Conservation (phyloP, 2,888 invertebrate genomes). For the Orthonychiurus folsomi region DNA sequence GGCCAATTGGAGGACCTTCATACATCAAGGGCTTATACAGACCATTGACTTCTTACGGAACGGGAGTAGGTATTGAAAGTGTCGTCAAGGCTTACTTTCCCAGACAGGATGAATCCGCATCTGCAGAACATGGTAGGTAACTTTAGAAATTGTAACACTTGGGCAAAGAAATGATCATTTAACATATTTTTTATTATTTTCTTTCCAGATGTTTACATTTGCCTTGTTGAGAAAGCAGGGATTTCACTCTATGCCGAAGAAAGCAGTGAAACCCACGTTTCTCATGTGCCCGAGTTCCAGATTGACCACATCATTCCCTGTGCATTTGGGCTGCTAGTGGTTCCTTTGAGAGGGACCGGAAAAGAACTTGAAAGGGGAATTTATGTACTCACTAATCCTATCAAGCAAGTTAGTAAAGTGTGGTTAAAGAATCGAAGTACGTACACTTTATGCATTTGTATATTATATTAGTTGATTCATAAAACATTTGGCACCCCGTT, state of each 20-base stretch:
- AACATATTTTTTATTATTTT: too few relatives aligned
- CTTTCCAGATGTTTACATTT: slow-evolving; percentile 24
- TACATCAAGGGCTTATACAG: slow-evolving; percentile 36
- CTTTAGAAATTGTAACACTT: too few relatives aligned
- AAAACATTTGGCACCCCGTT: slow-evolving; percentile 7
- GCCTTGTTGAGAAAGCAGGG: slow-evolving; percentile 36
- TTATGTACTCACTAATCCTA: slow-evolving; percentile 37
- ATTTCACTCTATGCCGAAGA: slow-evolving; percentile 35
- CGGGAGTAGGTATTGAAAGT: slow-evolving; percentile 31
- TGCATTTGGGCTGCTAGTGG: slow-evolving; percentile 31
- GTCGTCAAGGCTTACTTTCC: slow-evolving; percentile 31
- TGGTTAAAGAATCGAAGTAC: slow-evolving; percentile 21
- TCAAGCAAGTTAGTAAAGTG: slow-evolving; percentile 38
- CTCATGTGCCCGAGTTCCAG: slow-evolving; percentile 37
- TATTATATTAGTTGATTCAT: slow-evolving; percentile 6
- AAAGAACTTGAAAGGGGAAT: slow-evolving; percentile 23
- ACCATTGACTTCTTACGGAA: slow-evolving; percentile 36
- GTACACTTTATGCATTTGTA: neutral
- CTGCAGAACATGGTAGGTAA: neutral
- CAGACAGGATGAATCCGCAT: slow-evolving; percentile 9
- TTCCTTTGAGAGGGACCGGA: slow-evolving; percentile 22
- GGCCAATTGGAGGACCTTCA: slow-evolving; percentile 36
- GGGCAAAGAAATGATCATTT: too few relatives aligned
- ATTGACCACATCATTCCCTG: slow-evolving; percentile 31
- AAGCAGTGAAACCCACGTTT: slow-evolving; percentile 34